phyloP scores from a whole-genome alignment of 1,140 invertebrate species.

The Drosophila truncata region DNA sequence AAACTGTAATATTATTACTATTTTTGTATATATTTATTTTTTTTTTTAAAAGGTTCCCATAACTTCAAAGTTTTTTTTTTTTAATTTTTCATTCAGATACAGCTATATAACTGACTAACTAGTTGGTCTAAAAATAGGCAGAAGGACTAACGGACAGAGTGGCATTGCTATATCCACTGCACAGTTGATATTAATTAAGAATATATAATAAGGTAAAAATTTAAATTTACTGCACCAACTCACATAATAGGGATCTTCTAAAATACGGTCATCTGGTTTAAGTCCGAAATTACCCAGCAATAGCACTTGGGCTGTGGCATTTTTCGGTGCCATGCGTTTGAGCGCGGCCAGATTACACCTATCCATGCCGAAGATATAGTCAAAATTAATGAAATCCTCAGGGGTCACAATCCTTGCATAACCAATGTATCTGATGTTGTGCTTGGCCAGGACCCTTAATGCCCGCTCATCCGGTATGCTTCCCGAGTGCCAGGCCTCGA shows the following conservation, averaged over 20 bases:
- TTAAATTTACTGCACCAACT: not conserved
- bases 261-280: constrained; percentile 89
- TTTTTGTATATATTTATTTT: not conserved
- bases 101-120: not conserved
- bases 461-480: constrained; percentile 91
- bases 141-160: not conserved
- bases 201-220: not conserved
- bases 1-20: not conserved
- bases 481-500: constrained; percentile 93
- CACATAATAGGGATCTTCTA: constrained; percentile 95
- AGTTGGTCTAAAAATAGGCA: not conserved
- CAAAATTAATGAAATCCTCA: constrained; percentile 91
- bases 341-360: constrained; percentile 91
- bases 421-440: constrained; percentile 90
- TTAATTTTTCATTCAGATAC: too few relatives aligned
- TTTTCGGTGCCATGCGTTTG: constrained; percentile 87
- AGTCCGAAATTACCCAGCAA: constrained; percentile 93
- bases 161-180: not conserved
- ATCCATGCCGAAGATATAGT: constrained; percentile 97
- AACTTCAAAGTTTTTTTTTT: too few relatives aligned
- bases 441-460: constrained; percentile 88
- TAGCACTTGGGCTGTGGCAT: constrained; percentile 89
- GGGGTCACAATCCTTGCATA: constrained; percentile 89
- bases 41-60: not conserved
- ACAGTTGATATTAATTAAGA: not conserved